Base-by-base conservation (phyloP, 2,888 invertebrate genomes). In the Girardia tigrina region DNA sequence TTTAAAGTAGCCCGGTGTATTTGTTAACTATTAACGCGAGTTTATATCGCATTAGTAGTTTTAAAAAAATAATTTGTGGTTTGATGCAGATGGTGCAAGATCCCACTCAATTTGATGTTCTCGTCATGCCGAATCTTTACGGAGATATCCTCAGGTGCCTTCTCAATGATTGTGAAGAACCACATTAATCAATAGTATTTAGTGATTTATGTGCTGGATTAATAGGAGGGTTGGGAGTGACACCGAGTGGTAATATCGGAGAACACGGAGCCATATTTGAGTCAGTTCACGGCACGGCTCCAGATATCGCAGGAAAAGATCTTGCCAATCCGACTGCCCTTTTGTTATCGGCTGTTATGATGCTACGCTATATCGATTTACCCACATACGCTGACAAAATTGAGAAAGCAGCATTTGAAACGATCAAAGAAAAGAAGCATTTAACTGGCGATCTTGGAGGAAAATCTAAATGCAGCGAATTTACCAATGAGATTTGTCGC, bases 41-140 rank as follows among this genome's bases (percentile, higher is more conserved):
- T n/a, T n/a, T n/a, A n/a, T n/a, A n/a, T n/a, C n/a, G n/a, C n/a
- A n/a, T n/a, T n/a, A n/a, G n/a, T n/a, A n/a, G n/a, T n/a, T n/a
- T n/a, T n/a, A n/a, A n/a, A n/a, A n/a, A n/a, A n/a, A n/a, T n/a
- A n/a, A n/a, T n/a, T n/a, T n/a, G n/a, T n/a, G n/a, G n/a, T n/a
- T n/a, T n/a, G n/a, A n/a, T n/a, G n/a, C 78, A 87, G 86, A 86
- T 88, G 86, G 87, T 87, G 23, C 95, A 95, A 86, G 94, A 98
- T 85, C 98, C 98, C 0, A 88, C 89, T 78, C 89, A 92, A 85
- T 99, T 94, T 83, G 98, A 99, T 86, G 95, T 99, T 69, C 87
- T 98, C 82, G 97, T 98, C 74, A 98, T 98, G 97, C 97, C 97
- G 26, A 98, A 98, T 85, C 87, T 98, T 81, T 98, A 98, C 84